Conservation (phyloP, 2,888 invertebrate genomes). For the Drosophila monieri region DNA sequence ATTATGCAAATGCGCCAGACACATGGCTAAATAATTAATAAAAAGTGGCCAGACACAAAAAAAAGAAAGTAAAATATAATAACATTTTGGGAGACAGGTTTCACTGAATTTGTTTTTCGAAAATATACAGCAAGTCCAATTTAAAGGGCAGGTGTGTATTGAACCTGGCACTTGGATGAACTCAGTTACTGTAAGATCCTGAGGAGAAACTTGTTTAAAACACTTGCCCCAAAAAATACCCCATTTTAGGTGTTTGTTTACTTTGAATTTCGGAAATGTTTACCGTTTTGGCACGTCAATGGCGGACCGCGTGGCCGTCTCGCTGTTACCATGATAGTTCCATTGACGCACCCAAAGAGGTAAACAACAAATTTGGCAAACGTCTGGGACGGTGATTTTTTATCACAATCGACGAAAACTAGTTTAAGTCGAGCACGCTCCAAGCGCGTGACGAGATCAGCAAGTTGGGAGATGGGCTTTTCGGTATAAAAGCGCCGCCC, state of each 20-base stretch:
- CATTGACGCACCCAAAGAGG: conserved; percentile 30
- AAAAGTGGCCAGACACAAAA: conserved; percentile 34
- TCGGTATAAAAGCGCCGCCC: conserved; percentile 55
- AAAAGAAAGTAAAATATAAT: conserved; percentile 31
- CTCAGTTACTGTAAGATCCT: conserved; percentile 6
- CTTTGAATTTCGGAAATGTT: conserved; percentile 2
- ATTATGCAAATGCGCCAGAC: conserved; percentile 60
- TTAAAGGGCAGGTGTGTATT: conserved; percentile 12
- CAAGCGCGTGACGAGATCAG: conserved; percentile 46
- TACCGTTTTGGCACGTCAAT: conserved; percentile 20
- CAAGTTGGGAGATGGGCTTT: background rate
- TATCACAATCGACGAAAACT: conserved; percentile 33
- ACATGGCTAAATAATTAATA: conserved; percentile 26
- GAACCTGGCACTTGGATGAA: conserved; percentile 5
- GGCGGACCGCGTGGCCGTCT: conserved; percentile 25
- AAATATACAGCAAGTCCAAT: background rate
- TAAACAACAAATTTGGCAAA: conserved; percentile 37
- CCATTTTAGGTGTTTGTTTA: conserved; percentile 13
- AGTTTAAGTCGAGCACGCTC: conserved; percentile 62
- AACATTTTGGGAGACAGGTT: conserved; percentile 8
- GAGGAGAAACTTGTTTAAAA: background rate
- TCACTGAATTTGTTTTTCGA: background rate
- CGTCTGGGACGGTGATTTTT: conserved; percentile 24
- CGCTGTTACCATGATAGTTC: background rate
- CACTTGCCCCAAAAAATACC: background rate